phyloP scores from a whole-genome alignment of 2,797 vertebrate genomes.

The Urocyon cinereoargenteus region DNA sequence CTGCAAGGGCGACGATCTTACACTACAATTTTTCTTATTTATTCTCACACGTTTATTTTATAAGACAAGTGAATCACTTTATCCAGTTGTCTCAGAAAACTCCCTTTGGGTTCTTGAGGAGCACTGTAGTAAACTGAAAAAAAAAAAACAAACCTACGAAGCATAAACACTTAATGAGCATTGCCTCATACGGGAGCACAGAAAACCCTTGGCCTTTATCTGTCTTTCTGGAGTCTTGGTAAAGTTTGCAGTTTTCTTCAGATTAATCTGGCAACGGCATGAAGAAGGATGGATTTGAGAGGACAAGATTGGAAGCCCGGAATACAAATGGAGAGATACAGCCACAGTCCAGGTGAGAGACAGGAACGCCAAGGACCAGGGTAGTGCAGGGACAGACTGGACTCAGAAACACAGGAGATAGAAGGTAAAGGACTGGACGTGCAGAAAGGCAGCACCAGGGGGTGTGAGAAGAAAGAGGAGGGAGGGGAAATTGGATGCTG shows the following conservation, averaged over 20 bases:
- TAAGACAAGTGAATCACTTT: not conserved
- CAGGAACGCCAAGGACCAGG: not conserved
- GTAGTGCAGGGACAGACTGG: no score
- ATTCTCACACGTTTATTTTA: not conserved
- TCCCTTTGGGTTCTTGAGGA: not conserved
- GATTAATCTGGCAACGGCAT: not conserved
- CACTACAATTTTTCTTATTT: not conserved
- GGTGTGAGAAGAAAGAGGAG: not conserved
- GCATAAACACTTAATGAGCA: not conserved
- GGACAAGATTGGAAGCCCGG: not conserved
- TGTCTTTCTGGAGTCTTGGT: not conserved
- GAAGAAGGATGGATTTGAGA: not conserved
- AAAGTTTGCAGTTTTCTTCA: not conserved
- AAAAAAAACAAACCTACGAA: not conserved
- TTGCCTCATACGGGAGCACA: not conserved
- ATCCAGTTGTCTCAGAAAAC: conserved; percentile 9
- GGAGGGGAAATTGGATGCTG: not conserved
- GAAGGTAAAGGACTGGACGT: not conserved
- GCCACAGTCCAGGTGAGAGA: not conserved
- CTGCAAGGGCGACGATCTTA: not conserved
- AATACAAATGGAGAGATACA: not conserved
- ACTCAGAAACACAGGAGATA: not conserved
- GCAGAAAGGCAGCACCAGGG: not conserved
- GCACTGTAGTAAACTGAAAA: not conserved
- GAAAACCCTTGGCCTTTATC: not conserved